Base-by-base conservation (phyloP, 2,113 vertebrate genomes). In the Pachycephala philippinensis region DNA sequence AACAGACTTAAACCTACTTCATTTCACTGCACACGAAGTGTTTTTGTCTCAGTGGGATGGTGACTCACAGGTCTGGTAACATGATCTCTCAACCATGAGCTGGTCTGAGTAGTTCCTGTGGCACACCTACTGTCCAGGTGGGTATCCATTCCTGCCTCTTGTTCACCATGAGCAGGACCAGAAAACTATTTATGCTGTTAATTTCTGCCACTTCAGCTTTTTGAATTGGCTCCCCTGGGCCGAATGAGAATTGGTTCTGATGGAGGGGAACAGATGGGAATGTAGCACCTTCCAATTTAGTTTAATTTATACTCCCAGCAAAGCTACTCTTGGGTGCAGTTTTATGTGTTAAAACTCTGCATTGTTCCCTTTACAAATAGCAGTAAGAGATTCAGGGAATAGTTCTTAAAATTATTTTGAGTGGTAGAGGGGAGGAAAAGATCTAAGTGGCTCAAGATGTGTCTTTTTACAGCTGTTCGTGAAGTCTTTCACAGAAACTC, bases 21-120 rank as follows among this genome's bases (percentile, higher is more conserved):
- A 15, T 39, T 42, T 80, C 27, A 3, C 19, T 22, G 61, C 13
- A 5, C 4, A 1, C 4, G 2, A 8, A 10, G 11, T 5, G 6
- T 54, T 53, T 63, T 71, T 63, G 11, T 21, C 15, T 63, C 0
- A 0, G 2, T n/a, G 33, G 40, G 26, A 9, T 64, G 35, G 19
- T 59, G 64, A 19, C 10, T 65, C 49, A 26, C 37, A 28, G 53
- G 33, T 49, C 30, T 56, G 4, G 19, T 49, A 39, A 39, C 0
- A 0, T 11, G 27, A 40, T 60, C 45, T 57, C 18, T 11, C 18
- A 27, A 4, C 6, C 56, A 24, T 18, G 39, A 44, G 22, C 28
- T 63, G 69, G 2, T 49, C 28, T 33, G 39, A 53, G 33, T 37
- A n/a, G 42, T 71, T 71, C 21, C 53, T 71, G 42, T 79, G 35